Percentiles rank a stretch among this genome's conserved stretches.
Evolutionary conservation across 2,113 vertebrate species (phyloP).

Genomic region (Riparia riparia): DNA sequence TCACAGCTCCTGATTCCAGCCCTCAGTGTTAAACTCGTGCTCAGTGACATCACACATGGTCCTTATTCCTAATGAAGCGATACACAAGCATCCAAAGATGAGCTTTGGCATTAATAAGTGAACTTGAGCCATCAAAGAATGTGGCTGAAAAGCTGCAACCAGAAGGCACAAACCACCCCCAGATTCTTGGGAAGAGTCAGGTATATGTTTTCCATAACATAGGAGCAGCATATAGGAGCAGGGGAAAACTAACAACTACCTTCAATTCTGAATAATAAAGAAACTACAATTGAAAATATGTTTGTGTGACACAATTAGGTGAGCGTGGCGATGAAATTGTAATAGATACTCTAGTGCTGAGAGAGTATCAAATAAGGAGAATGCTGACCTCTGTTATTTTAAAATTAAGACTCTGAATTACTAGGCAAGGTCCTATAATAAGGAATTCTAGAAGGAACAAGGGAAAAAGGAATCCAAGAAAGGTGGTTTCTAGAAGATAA

Average conservation of each 20-base stretch:
- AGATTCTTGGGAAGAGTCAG: neutral
- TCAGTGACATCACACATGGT: neutral
- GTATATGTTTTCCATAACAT: neutral
- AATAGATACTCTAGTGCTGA: neutral
- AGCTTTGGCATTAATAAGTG: neutral
- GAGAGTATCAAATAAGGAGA: neutral
- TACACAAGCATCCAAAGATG: neutral
- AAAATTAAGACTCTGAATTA: neutral
- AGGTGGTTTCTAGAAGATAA: neutral
- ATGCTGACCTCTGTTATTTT: neutral
- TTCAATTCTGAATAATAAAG: neutral
- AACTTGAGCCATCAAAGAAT: neutral
- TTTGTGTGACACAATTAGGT: neutral
- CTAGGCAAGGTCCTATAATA: neutral
- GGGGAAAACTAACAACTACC: neutral
- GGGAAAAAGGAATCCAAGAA: neutral
- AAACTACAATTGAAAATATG: neutral
- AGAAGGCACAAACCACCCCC: neutral
- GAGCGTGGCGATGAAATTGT: neutral
- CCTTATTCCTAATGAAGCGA: neutral
- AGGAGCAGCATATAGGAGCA: neutral
- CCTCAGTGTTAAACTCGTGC: neutral
- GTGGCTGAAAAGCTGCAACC: neutral
- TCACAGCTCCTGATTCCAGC: neutral
- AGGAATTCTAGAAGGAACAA: slow-evolving; percentile 14